Base-by-base conservation (phyloP, 2,113 vertebrate species). In the Antechinus stuartii region DNA sequence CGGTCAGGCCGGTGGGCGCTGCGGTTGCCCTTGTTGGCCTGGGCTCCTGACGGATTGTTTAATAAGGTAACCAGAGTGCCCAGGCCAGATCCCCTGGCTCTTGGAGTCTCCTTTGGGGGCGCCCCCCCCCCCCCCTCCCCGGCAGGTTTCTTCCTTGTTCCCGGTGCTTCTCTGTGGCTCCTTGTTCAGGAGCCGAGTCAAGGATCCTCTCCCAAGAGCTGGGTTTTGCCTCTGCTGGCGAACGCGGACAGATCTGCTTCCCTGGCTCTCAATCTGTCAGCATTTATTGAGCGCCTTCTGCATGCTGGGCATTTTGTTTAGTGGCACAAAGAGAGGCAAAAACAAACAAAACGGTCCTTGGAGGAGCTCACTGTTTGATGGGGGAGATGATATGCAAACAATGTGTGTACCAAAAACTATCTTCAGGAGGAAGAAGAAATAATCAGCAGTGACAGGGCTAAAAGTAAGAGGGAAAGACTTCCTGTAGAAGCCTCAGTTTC, bases 131-230 rank as follows among this genome's bases (percentile, higher is more conserved):
- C 19, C 52, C 1, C 11, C 30, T 42, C 24, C 52, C 27, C 42
- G 26, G 2, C 12, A 91, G 94, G 90, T 89, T 68, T 42, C 95
- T 91, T 89, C 50, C 95, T 91, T 91, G 93, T 96, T 91, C 96
- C 95, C 90, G 49, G 93, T 54, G 96, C 97, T 96, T 97, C 96
- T 91, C 95, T 96, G 94, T 95, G 97, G 92, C 96, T 76, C 35
- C 42, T 42, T 76, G 35, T 76, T 76, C 22, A 76, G 68, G 68
- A 35, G 30, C 30, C 12, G 16, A 76, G 2, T n/a, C 8, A n/a
- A 42, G 42, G 16, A 76, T 76, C 35, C 5, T 76, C 35, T 42
- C 68, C 8, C 30, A 8, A n/a, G 68, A 76, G 50, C 68, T 76
- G 35, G 68, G 8, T 76, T 76, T 30, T 42, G 35, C 16, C 12